Percentiles rank a stretch among this genome's conserved stretches.
phyloP scores from a whole-genome alignment of 1,140 invertebrate species.

The Drosophila sp. region DNA sequence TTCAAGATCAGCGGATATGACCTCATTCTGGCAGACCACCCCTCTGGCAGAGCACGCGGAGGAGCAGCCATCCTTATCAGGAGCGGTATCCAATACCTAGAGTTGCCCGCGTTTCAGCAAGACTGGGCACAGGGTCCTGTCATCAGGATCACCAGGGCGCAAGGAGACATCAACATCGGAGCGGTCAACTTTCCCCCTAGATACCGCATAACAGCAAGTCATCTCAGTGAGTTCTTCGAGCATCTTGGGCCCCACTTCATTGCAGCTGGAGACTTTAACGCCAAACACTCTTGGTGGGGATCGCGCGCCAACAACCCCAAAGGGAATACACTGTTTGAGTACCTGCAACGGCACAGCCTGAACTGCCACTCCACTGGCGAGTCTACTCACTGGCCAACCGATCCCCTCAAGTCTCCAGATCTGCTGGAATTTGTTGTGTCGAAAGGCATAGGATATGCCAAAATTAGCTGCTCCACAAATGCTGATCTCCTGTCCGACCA shows the following conservation, averaged over 20 bases:
- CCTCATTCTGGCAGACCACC: slow-evolving; percentile 1
- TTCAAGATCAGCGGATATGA: slow-evolving; percentile 5
- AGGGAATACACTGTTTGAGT: not conserved
- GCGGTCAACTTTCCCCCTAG: not conserved
- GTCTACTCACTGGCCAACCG: too few relatives aligned
- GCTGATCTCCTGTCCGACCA: too few relatives aligned
- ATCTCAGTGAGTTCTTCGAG: not conserved
- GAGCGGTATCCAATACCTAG: not conserved
- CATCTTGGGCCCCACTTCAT: not conserved
- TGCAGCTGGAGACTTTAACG: not conserved
- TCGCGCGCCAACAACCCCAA: not conserved
- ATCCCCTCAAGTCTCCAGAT: too few relatives aligned
- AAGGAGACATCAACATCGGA: not conserved
- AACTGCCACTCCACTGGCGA: too few relatives aligned
- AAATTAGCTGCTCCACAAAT: too few relatives aligned
- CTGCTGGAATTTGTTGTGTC: too few relatives aligned
- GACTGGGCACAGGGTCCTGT: slow-evolving; percentile 2
- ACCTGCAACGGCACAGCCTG: too few relatives aligned
- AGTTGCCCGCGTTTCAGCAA: not conserved
- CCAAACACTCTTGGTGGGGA: slow-evolving; percentile 1
- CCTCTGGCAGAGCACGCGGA: not conserved
- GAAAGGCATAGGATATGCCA: too few relatives aligned
- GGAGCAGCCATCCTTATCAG: not conserved
- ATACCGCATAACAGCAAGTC: not conserved
- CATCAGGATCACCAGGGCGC: not conserved